Evolutionary conservation across 2,113 vertebrate species (phyloP).

Genomic region (Microcebus jonahi): DNA sequence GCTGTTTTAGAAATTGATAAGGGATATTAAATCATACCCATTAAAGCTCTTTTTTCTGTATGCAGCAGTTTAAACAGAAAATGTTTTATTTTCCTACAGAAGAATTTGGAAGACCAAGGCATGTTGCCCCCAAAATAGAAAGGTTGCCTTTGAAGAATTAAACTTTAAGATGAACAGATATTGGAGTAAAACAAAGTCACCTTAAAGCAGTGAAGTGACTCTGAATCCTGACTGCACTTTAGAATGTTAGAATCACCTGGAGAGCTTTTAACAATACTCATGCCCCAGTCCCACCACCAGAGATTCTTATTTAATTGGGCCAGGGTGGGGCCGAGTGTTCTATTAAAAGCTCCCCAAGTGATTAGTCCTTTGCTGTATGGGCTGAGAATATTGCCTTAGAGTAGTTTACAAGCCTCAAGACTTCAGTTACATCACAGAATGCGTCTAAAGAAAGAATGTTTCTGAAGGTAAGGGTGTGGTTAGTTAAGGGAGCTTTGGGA

Average conservation of each 20-base stretch:
- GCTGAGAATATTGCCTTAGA: neutral
- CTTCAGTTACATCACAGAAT: neutral
- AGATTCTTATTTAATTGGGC: conserved; percentile 32
- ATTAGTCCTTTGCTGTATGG: neutral
- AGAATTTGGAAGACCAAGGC: neutral
- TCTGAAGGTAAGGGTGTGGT: neutral
- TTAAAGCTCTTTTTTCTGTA: neutral
- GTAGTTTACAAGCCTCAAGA: neutral
- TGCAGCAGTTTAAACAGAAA: conserved; percentile 28
- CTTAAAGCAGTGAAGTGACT: neutral
- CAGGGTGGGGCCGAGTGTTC: neutral
- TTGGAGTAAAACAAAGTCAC: conserved; percentile 16
- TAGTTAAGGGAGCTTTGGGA: neutral
- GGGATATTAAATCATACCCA: neutral
- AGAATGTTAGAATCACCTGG: neutral
- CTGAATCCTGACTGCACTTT: neutral
- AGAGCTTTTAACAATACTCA: neutral
- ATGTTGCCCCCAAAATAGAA: neutral
- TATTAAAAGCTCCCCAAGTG: neutral
- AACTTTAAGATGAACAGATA: neutral
- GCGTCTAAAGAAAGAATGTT: neutral
- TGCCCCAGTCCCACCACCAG: neutral
- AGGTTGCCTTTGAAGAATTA: conserved; percentile 17
- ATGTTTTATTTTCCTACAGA: neutral
- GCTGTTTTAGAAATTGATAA: conserved; percentile 22